Evolutionary conservation across 2,113 vertebrate species (phyloP), one percentile per base, ranked within the genome.

Genomic region (Colossoma macropomum): DNA sequence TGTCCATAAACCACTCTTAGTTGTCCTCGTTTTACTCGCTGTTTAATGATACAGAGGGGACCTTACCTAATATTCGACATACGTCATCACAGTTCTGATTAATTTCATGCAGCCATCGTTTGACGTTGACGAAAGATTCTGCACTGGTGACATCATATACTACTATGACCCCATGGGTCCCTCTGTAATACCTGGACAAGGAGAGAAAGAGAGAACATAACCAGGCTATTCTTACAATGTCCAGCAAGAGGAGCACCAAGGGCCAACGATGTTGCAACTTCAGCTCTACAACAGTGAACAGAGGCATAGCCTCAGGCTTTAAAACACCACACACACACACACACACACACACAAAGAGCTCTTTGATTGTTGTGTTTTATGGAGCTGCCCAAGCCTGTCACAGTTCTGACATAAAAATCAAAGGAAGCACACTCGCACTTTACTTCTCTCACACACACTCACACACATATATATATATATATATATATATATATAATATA

Each of bases 11-110:
- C n/a, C 3, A 38, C 7, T 38, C 34, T 7, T 38, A 38, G 7
- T 38, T 3, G 34, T 38, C 34, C n/a, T 38, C 7, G 34, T 38
- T 38, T 38, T 38, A 13, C 48, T 4, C 7, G 34, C 7, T 7
- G 3, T 38, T 7, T 38, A 7, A 38, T 38, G 34, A 38, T 38
- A 11, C 52, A 54, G 52, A 13, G 0, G 9, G 12, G 12, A 4
- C 41, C 92, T 93, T 87, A 99, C 98, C 98, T 93, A 99, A 94
- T 98, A 99, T 99, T 90, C 98, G 95, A 93, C 98, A 99, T 74
- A 99, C 98, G 1, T 99, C 98, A 25, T 99, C 98, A 87, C 98
- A 99, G 63, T 99, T 99, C 89, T 99, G 97, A 93, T 98, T 99
- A 89, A 99, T 99, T 96, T 99, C 98, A 79, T 99, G 98, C 86